phyloP scores from a whole-genome alignment of 2,797 vertebrate species.

The Brachyalestes nurse region DNA sequence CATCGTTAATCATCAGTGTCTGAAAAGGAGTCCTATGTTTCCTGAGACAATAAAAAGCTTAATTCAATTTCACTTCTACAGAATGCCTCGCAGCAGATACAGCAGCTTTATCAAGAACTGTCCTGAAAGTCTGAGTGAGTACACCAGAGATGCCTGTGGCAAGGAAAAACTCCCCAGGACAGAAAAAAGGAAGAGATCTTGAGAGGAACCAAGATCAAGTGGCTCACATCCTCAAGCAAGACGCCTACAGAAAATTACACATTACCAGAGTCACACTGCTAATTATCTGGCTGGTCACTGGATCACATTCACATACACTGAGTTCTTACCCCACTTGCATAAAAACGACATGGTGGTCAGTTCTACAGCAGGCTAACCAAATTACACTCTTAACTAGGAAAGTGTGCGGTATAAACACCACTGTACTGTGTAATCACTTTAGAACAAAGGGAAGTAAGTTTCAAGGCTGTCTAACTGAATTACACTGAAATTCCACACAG shows the following conservation, averaged over 20 bases:
- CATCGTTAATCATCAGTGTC: conserved; percentile 12
- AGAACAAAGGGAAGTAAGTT: too few relatives aligned
- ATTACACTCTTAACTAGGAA: too few relatives aligned
- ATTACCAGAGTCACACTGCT: not conserved
- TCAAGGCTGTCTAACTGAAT: too few relatives aligned
- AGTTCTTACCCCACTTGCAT: not conserved
- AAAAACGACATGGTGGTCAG: too few relatives aligned
- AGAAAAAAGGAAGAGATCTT: not conserved
- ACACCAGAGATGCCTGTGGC: not conserved
- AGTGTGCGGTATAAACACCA: too few relatives aligned
- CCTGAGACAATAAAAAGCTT: not conserved
- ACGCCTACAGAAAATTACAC: not conserved
- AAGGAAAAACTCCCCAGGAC: not conserved
- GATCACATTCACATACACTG: not conserved
- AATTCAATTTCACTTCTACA: not conserved
- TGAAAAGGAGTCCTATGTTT: conserved; percentile 27
- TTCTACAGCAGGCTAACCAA: too few relatives aligned
- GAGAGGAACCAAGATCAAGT: not conserved
- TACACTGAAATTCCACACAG: too few relatives aligned
- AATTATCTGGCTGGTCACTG: not conserved
- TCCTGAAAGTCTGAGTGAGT: not conserved
- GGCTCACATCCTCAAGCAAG: not conserved
- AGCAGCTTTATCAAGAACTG: conserved; percentile 10
- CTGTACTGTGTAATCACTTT: too few relatives aligned
- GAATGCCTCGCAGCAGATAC: conserved; percentile 2